Conservation (phyloP, 2,888 invertebrate species). For the Arge pagana region DNA sequence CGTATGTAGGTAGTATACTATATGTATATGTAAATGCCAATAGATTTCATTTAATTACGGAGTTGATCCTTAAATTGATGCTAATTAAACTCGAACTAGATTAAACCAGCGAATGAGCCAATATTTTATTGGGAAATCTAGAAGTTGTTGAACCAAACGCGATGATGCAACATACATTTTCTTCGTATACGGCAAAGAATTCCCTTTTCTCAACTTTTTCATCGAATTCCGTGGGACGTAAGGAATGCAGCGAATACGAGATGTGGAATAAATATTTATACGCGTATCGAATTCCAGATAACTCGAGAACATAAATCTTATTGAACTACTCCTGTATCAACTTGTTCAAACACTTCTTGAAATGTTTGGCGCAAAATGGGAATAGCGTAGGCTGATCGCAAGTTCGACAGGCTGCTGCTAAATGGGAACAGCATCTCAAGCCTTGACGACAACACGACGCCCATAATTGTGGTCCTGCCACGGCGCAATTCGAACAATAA, state of each 20-base stretch:
- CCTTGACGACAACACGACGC: constrained; percentile 54
- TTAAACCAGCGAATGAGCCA: constrained; percentile 1
- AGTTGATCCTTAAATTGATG: too few species aligned
- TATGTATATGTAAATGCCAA: too few species aligned
- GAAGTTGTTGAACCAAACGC: constrained; percentile 7
- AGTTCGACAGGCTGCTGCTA: constrained; percentile 55
- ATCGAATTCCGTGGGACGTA: neutral
- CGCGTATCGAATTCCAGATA: too few species aligned
- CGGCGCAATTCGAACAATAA: constrained; percentile 52
- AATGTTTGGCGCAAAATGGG: constrained; percentile 55
- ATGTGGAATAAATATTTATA: neutral
- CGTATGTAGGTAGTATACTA: too few species aligned
- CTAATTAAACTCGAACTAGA: constrained; percentile 5
- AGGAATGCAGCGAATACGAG: neutral
- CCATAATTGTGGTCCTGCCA: constrained; percentile 54
- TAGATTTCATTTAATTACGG: too few species aligned
- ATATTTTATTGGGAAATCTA: neutral
- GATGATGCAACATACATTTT: neutral
- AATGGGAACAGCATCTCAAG: constrained; percentile 53
- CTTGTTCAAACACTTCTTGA: constrained; percentile 51
- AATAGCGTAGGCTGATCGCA: constrained; percentile 53
- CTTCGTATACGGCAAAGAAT: constrained; percentile 12
- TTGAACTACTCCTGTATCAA: constrained; percentile 31
- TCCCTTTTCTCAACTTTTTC: neutral
- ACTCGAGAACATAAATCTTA: neutral